Evolutionary conservation across 2,797 vertebrate species (phyloP).

Genomic region (Hybognathus amarus): DNA sequence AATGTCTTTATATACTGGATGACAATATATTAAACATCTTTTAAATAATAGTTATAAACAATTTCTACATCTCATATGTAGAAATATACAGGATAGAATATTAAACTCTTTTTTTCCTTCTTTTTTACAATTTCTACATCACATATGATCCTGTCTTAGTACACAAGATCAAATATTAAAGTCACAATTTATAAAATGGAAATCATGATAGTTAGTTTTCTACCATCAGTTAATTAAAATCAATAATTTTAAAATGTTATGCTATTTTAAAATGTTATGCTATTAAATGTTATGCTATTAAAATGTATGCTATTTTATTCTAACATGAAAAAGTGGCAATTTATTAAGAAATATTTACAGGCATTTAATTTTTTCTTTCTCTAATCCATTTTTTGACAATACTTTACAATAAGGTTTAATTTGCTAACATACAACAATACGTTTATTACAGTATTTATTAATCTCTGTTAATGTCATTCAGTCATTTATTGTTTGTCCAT

Average conservation of each 20-base stretch:
- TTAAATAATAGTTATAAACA: background rate
- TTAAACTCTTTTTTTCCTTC: background rate
- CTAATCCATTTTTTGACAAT: background rate
- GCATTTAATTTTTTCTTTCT: background rate
- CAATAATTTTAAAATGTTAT: background rate
- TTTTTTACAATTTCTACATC: background rate
- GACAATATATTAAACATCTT: background rate
- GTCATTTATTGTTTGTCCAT: no score
- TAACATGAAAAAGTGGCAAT: background rate
- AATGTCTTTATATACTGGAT: background rate
- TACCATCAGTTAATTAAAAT: background rate
- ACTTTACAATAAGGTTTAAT: background rate
- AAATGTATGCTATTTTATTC: background rate
- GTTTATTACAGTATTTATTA: no score
- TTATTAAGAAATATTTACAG: background rate
- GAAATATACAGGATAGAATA: background rate
- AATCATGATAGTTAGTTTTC: background rate
- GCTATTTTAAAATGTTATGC: no score
- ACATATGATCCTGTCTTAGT: background rate
- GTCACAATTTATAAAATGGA: background rate
- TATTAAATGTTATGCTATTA: no score
- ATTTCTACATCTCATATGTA: background rate
- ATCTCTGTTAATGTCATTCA: no score
- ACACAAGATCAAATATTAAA: background rate
- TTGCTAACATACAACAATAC: no score